These are phyloP conservation scores for Leptura quadrifasciata DNA, from an alignment of 2,888 invertebrate species.

Conservation along the genomic window DNA sequence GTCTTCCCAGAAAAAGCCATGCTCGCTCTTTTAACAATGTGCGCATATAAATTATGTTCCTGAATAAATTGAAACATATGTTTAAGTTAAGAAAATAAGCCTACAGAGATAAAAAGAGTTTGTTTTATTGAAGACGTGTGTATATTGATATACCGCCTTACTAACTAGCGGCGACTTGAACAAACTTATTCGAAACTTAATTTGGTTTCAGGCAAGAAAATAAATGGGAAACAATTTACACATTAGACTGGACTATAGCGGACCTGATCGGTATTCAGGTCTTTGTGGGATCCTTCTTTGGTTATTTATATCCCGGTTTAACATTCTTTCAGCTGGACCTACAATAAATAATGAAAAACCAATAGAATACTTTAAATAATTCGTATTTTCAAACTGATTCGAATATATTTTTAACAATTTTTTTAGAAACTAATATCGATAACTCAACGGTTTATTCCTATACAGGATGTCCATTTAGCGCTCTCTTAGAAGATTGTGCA, in stretches of 20 bases:
- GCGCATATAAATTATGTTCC: conserved; percentile 25
- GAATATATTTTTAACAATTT: too few relatives aligned
- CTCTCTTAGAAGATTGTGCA: too few relatives aligned
- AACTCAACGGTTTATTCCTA: too few relatives aligned
- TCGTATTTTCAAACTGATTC: background rate
- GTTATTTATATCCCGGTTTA: conserved; percentile 56
- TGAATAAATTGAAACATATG: conserved; percentile 33
- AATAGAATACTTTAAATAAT: conserved; percentile 16
- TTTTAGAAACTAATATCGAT: too few relatives aligned
- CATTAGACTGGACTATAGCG: conserved; percentile 51
- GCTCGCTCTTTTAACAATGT: conserved; percentile 15
- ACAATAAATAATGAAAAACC: conserved; percentile 9
- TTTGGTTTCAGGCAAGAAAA: conserved; percentile 63
- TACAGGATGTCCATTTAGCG: too few relatives aligned
- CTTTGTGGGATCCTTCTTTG: conserved; percentile 45
- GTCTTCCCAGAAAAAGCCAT: conserved; percentile 15
- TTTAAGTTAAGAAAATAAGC: conserved; percentile 21
- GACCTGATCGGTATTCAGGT: conserved; percentile 53
- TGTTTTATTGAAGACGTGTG: conserved; percentile 54
- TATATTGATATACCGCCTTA: conserved; percentile 57
- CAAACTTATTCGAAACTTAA: conserved; percentile 62
- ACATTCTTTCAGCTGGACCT: conserved; percentile 52
- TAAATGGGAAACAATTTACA: conserved; percentile 64
- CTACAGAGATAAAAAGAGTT: conserved; percentile 44
- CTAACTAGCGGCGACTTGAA: conserved; percentile 61